Evolutionary conservation across 2,113 vertebrate species (phyloP), one percentile per base, ranked within the genome.

Genomic region (Lophura nycthemera): DNA sequence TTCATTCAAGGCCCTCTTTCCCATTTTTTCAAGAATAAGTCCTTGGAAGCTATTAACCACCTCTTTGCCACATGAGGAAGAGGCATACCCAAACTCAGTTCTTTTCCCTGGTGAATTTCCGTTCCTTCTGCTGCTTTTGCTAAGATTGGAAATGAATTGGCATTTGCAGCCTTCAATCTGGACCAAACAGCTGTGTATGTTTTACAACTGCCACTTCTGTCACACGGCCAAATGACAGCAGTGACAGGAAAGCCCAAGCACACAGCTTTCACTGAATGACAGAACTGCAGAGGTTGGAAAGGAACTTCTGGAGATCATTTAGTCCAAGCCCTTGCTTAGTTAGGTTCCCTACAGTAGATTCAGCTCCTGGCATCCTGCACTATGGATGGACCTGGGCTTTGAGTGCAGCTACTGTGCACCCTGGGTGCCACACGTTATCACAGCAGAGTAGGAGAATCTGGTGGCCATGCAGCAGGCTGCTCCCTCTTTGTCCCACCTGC

Each of bases 111-210:
- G 19, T 67, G 38, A 91, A 74, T 64, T 74, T 29, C 42, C 63
- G 59, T 80, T 90, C 73, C 38, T 91, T 66, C 60, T 73, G 29
- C 45, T 67, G 43, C 9, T 86, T 82, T 90, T 59, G n/a, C 43
- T 18, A 48, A 66, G 40, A 79, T 20, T 59, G 32, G 16, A 75
- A 75, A 78, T 22, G 3, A 86, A 64, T 25, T 72, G 66, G 38
- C 40, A 79, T 89, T 69, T 84, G 48, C 48, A 88, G 67, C 30
- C 45, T 69, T 88, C 40, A 7, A 22, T 73, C 20, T 76, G 50
- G 36, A 82, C 1, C 1, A 52, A 92, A 75, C 0, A 4, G 42
- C 40, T 38, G 18, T 5, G 0, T n/a, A 38, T 75, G 27, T 50
- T 92, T 77, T 43, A 76, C 57, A 21, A 85, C 25, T 43, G 25